Evolutionary conservation across 2,113 vertebrate species (phyloP), one percentile per base, ranked within the genome.

Genomic region (Gallinago jamesoni): DNA sequence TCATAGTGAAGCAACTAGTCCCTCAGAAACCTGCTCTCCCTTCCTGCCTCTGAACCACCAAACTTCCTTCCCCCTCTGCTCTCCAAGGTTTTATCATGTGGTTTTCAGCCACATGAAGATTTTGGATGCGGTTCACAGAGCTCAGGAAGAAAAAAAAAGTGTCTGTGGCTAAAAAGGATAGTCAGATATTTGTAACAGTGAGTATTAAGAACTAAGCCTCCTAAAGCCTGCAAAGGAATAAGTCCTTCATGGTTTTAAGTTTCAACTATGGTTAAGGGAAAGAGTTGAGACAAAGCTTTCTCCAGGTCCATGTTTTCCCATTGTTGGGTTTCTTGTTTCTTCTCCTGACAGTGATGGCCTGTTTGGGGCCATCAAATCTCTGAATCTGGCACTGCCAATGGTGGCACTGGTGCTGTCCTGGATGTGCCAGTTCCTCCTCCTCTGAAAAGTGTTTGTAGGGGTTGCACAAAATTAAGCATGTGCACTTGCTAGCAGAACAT

Each of bases 31-130:
- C 94, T 93, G 68, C 79, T 89, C 84, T 78, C 64, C 89, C 50
- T 93, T 76, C 74, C 87, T 31, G 80, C 75, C 88, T 47, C 43
- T 17, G 79, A 95, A 67, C 59, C 83, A 80, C 86, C 86, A 81
- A 67, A 70, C 64, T 67, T 90, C 94, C 94, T 94, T 89, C 80
- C 76, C 67, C 13, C 22, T 22, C 10, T n/a, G 19, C 93, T 89
- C 67, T 50, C 93, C 86, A 59, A 78, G 60, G 41, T 28, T 92
- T 89, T 53, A 81, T 76, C 10, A 2, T 80, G 93, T 66, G 95
- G 83, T 94, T 96, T 95, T 18, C 84, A 95, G 84, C 95, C 95
- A 81, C 91, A 15, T 50, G 91, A 84, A 86, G 72, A 47, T 74
- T 55, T 91, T 94, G 93, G 91, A 91, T 87, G 80, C 30, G 68